Conservation (phyloP, 1,140 invertebrate genomes). For the Chironomus tepperi region DNA sequence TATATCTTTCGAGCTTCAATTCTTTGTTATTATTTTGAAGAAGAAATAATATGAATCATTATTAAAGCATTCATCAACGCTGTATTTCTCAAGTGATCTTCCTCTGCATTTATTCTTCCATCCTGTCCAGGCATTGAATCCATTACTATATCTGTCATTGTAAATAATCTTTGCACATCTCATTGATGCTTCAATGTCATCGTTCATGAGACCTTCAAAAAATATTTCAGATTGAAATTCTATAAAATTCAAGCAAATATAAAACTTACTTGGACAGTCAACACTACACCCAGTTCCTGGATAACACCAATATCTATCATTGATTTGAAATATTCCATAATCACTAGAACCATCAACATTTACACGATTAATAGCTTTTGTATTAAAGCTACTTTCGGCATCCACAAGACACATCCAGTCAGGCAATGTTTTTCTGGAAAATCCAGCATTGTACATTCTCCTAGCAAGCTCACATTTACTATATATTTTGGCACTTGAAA, state of each 20-base stretch:
- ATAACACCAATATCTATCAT: conserved; percentile 37
- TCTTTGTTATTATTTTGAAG: too few relatives aligned
- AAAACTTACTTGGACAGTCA: conserved; percentile 34
- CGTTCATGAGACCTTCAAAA: conserved; percentile 24
- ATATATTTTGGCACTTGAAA: neutral
- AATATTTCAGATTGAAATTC: too few relatives aligned
- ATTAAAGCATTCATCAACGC: too few relatives aligned
- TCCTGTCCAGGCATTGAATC: conserved; percentile 41
- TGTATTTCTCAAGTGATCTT: too few relatives aligned
- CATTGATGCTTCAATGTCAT: conserved; percentile 34
- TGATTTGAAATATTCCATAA: conserved; percentile 40
- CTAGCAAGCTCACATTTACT: neutral
- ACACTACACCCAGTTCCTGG: conserved; percentile 32
- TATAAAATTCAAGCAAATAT: too few relatives aligned
- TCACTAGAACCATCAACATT: conserved; percentile 36
- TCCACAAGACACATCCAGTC: conserved; percentile 31
- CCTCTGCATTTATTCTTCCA: conserved; percentile 39
- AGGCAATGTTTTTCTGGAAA: neutral
- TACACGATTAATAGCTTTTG: conserved; percentile 31
- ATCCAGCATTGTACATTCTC: neutral
- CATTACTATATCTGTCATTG: conserved; percentile 29
- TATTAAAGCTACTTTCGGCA: conserved; percentile 34
- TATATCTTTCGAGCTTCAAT: too few relatives aligned
- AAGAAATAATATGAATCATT: too few relatives aligned
- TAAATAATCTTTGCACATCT: conserved; percentile 40